These are phyloP conservation scores for Antigone vipio DNA, from an alignment of 2,113 vertebrate genomes.

Conservation along the genomic window DNA sequence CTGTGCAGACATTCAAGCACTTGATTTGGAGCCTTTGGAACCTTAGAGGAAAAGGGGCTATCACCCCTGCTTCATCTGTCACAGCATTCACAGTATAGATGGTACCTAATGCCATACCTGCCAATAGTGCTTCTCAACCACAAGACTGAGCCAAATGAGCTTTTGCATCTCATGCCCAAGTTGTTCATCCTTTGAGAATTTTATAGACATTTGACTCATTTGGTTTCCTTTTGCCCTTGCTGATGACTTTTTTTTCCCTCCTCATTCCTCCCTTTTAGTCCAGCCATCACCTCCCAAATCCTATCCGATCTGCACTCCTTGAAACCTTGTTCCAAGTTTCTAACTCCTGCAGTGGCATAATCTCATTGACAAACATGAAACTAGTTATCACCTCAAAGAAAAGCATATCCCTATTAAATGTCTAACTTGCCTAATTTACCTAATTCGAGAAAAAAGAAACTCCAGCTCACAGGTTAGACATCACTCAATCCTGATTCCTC, in stretches of 20 bases:
- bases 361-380: not conserved
- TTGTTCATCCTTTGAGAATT: not conserved
- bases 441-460: not conserved
- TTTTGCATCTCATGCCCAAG: not conserved
- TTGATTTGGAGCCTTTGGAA: not conserved
- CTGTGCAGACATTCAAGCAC: not conserved
- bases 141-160: not conserved
- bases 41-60: not conserved
- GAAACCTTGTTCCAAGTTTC: not conserved
- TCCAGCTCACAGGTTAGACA: not conserved
- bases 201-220: not conserved
- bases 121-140: not conserved
- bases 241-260: not conserved
- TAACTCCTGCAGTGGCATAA: not conserved
- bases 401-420: not conserved
- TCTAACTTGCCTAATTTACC: not conserved
- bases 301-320: not conserved
- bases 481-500: not conserved
- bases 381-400: not conserved
- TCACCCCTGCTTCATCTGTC: not conserved
- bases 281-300: not conserved
- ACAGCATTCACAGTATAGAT: not conserved
- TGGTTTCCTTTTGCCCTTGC: not conserved
- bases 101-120: not conserved
- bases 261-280: not conserved